A percentile compares a stretch with the other conserved stretches of the same genome.
Evolutionary conservation across 1,140 invertebrate genomes (phyloP).

Genomic region (Drosophila pseudoananassae): DNA sequence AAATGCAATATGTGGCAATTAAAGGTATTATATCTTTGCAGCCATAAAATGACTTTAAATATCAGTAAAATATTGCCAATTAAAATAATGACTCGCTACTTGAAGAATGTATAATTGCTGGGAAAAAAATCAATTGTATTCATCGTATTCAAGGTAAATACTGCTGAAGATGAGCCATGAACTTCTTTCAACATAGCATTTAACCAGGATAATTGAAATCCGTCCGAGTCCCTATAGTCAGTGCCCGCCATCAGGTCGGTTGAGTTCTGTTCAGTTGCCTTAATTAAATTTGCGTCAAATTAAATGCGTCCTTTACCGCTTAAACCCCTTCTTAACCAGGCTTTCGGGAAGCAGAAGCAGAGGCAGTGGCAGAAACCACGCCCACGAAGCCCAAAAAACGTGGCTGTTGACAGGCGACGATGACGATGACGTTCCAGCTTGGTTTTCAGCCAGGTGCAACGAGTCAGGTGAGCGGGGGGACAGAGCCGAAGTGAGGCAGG

Average conservation of each 20-base stretch:
- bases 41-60: background rate
- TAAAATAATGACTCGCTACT: background rate
- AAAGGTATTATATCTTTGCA: too few species aligned
- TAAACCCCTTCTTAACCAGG: constrained; percentile 30
- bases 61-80: background rate
- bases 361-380: constrained; percentile 11
- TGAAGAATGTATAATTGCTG: background rate
- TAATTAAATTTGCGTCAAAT: constrained; percentile 75
- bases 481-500: constrained; percentile 21
- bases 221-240: constrained; percentile 1
- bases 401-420: constrained; percentile 47
- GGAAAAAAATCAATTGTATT: background rate
- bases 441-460: constrained; percentile 46
- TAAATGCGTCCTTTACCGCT: constrained; percentile 52
- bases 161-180: background rate
- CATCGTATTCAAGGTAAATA: background rate
- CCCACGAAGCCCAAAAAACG: constrained; percentile 24
- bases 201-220: constrained; percentile 18
- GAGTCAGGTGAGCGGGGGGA: background rate
- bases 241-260: background rate
- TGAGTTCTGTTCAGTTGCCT: constrained; percentile 34
- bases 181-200: background rate
- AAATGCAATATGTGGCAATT: too few species aligned
- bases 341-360: background rate
- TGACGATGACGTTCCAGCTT: constrained; percentile 21